Base-by-base conservation (phyloP, 2,113 vertebrate genomes). In the Meleagris gallopavo region DNA sequence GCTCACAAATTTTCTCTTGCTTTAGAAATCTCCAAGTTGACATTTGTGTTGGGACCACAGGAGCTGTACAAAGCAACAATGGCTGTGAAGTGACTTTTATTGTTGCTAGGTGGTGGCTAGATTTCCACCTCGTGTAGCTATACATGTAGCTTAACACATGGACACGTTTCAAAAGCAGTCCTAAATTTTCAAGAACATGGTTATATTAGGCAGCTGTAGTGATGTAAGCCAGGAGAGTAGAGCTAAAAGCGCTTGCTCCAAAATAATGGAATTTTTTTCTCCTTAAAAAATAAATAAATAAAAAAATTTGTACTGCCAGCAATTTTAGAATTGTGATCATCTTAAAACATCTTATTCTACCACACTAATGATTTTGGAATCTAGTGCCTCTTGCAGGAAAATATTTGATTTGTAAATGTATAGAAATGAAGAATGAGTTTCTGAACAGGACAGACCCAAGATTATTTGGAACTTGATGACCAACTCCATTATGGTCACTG, bases 1-100 rank as follows among this genome's bases (percentile, higher is more conserved):
- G 66, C 55, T 89, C 79, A 86, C 61, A 91, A 78, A 82, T 84
- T 93, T 87, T 94, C 92, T 83, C 52, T 86, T 76, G 55, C 41
- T 60, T 93, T 80, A 54, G 58, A 81, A 89, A 82, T 86, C 57
- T 65, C 78, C 69, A 24, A 2, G 50, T 78, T 77, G 89, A 85
- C 71, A 85, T 95, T 88, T 93, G 61, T 86, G 27, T 10, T 54
- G 69, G 66, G 45, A 52, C 87, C 32, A 45, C 41, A 71, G 79
- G n/a, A 89, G 40, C 74, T 86, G 87, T 81, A 57, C 81, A 80
- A 73, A 86, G 36, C 64, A 95, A 52, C 55, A 90, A 52, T 55
- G 46, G 46, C 36, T 20, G 3, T 73, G 50, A 88, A 95, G 58
- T 73, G 25, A 45, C 48, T 75, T 84, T 62, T 86, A 41, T 90